Conservation (phyloP, 64 coral and sea anemone genomes). For the Astreopora myriophthalma region DNA sequence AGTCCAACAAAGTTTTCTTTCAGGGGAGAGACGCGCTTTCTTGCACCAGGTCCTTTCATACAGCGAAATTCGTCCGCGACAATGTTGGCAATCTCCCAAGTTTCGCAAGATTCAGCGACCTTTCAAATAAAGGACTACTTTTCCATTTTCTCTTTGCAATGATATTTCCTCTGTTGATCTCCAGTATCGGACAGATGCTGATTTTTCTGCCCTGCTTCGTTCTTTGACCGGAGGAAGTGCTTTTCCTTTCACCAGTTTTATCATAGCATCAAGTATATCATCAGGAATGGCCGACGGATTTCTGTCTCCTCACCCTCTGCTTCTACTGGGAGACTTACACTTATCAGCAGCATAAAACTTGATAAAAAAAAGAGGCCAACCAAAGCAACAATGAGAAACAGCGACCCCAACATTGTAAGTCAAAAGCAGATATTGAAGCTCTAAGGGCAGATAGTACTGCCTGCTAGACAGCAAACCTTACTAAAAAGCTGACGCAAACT, state of each 20-base stretch:
- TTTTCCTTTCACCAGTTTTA: conserved; percentile 42
- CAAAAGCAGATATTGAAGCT: background rate
- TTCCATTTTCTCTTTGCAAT: background rate
- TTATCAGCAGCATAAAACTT: background rate
- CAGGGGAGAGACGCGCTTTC: background rate
- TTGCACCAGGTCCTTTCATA: conserved; percentile 39
- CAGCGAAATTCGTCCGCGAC: background rate
- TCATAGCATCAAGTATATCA: conserved; percentile 37
- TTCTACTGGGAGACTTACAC: background rate
- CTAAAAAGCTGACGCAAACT: background rate
- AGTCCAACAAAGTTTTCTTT: conserved; percentile 2
- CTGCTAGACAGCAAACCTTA: background rate
- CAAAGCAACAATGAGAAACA: conserved; percentile 1
- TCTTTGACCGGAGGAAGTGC: conserved; percentile 27
- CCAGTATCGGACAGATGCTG: conserved; percentile 52
- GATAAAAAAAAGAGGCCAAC: background rate
- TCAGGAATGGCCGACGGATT: conserved; percentile 20
- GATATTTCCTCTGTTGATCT: conserved; percentile 9
- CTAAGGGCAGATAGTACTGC: background rate
- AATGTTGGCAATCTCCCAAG: background rate
- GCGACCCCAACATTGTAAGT: background rate
- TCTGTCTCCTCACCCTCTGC: conserved; percentile 21
- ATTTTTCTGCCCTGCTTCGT: conserved; percentile 39
- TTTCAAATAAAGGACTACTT: background rate
- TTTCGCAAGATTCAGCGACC: background rate